A percentile compares a stretch with the other conserved stretches of the same genome.
These are phyloP conservation scores for Dreissena polymorpha DNA, from an alignment of 1,140 invertebrate genomes.

Conservation along the genomic window DNA sequence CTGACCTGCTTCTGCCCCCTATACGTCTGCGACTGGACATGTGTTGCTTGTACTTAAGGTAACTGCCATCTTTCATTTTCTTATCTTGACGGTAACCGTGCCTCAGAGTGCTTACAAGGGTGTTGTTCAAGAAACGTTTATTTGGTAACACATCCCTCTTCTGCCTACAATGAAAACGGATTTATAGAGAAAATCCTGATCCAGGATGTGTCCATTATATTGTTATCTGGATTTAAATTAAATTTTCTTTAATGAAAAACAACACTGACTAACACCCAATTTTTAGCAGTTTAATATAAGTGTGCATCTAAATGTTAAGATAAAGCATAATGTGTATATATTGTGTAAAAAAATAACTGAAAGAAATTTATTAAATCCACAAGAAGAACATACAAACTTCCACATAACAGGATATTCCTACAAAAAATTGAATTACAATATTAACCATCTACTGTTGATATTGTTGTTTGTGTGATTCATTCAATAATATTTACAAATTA, in stretches of 20 bases:
- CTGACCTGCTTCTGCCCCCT: slow-evolving; percentile 5
- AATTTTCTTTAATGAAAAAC: too few relatives aligned
- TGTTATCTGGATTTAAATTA: too few relatives aligned
- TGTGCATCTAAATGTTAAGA: too few relatives aligned
- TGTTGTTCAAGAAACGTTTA: slow-evolving; percentile 77
- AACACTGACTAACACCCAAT: too few relatives aligned
- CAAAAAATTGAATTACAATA: too few relatives aligned
- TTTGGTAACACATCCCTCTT: slow-evolving; percentile 72
- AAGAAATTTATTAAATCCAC: too few relatives aligned
- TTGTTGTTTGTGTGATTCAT: neutral
- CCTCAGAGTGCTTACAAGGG: slow-evolving; percentile 68
- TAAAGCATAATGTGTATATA: too few relatives aligned
- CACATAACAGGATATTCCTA: too few relatives aligned
- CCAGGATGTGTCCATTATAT: too few relatives aligned
- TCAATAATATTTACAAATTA: slow-evolving; percentile 46
- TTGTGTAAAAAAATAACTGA: too few relatives aligned
- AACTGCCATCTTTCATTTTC: slow-evolving; percentile 25
- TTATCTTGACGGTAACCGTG: slow-evolving; percentile 46
- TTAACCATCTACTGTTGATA: too few relatives aligned
- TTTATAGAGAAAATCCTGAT: neutral
- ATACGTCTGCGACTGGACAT: slow-evolving; percentile 10
- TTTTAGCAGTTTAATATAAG: neutral
- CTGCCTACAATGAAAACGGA: slow-evolving; percentile 62
- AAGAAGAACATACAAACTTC: too few relatives aligned
- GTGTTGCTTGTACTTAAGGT: slow-evolving; percentile 20